A percentile compares a stretch with the other conserved stretches of the same genome.
These are phyloP conservation scores for Archegozetes longisetosus DNA, from an alignment of 1,140 invertebrate species.

Conservation along the genomic window DNA sequence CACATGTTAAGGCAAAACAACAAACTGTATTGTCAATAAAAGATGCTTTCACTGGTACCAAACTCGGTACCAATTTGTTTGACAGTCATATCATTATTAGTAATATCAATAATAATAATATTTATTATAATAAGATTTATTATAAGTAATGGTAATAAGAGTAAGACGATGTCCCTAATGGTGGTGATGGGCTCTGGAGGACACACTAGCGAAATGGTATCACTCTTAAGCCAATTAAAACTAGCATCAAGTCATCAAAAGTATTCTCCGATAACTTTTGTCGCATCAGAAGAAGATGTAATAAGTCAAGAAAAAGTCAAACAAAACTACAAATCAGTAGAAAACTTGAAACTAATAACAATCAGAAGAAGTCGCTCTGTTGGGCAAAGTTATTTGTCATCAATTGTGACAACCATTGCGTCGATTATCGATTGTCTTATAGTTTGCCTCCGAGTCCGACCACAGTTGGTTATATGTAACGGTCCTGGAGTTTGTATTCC, in stretches of 20 bases:
- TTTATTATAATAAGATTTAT: no score
- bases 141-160: no score
- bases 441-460: slow-evolving; percentile 48
- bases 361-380: slow-evolving; percentile 61
- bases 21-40: no score
- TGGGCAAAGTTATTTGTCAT: slow-evolving; percentile 62
- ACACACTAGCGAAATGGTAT: slow-evolving; percentile 76
- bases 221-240: slow-evolving; percentile 19
- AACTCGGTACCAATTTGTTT: no score
- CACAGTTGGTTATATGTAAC: slow-evolving; percentile 66
- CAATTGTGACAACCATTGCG: slow-evolving; percentile 55
- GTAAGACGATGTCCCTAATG: neutral
- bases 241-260: neutral
- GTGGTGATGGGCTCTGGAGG: slow-evolving; percentile 34
- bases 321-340: slow-evolving; percentile 24
- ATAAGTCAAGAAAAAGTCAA: slow-evolving; percentile 50
- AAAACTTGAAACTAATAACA: slow-evolving; percentile 30
- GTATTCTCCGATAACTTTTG: slow-evolving; percentile 32
- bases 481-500: slow-evolving; percentile 91
- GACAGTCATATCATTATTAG: no score
- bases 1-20: no score
- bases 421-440: slow-evolving; percentile 49
- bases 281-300: slow-evolving; percentile 52
- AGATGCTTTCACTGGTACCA: no score
- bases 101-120: no score